These are phyloP conservation scores for Neoseiulus cucumeris DNA, from an alignment of 1,140 invertebrate genomes.

Conservation along the genomic window DNA sequence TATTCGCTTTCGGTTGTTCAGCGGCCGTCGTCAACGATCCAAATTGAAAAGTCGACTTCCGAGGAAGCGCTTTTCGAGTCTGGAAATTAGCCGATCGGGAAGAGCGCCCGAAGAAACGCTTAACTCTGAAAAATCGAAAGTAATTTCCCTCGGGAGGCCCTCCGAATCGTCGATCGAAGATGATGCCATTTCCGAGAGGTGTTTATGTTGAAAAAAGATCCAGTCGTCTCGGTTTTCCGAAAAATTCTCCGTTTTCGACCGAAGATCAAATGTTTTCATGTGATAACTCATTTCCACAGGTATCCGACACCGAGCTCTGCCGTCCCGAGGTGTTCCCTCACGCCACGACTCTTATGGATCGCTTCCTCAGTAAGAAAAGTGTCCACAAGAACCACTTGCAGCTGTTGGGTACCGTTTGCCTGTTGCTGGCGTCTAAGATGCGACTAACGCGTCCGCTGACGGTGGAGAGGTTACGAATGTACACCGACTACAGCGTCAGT, in stretches of 20 bases:
- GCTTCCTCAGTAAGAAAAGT: constrained; percentile 54
- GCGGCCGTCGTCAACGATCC: not conserved
- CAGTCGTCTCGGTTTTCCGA: too few species aligned
- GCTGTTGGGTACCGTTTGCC: constrained; percentile 63
- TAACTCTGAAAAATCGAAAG: not conserved
- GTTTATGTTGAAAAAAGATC: too few species aligned
- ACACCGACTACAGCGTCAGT: constrained; percentile 75
- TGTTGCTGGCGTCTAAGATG: constrained; percentile 74
- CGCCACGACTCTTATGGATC: constrained; percentile 75
- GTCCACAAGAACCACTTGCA: constrained; percentile 61
- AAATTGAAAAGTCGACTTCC: not conserved
- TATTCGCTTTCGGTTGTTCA: not conserved
- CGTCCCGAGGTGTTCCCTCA: constrained; percentile 76
- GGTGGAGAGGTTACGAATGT: constrained; percentile 59
- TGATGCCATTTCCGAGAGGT: not conserved
- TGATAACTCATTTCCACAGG: constrained; percentile 38
- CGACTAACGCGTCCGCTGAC: constrained; percentile 55
- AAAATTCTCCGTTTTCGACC: too few species aligned
- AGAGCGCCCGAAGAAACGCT: not conserved
- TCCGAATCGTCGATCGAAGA: not conserved
- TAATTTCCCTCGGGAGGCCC: not conserved
- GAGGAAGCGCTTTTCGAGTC: not conserved
- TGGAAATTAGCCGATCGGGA: not conserved
- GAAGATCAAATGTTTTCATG: constrained; percentile 11
- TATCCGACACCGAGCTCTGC: constrained; percentile 71